These are phyloP conservation scores for Asobara japonica DNA, from an alignment of 1,140 invertebrate genomes.

Conservation along the genomic window DNA sequence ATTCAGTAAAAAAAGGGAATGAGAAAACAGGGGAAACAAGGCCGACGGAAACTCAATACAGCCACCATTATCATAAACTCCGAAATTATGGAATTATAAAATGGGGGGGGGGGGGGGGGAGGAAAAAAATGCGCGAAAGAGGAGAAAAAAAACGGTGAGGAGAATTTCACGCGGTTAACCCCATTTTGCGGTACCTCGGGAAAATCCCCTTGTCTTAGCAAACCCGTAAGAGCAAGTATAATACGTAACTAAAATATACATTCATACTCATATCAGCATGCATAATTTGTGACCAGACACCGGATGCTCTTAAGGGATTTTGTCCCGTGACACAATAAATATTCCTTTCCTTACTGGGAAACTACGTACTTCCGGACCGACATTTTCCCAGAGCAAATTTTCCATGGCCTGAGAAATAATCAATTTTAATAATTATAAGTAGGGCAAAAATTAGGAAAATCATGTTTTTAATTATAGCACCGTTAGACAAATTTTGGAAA, in stretches of 20 bases:
- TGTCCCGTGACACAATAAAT: constrained; percentile 35
- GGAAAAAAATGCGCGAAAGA: too few relatives aligned
- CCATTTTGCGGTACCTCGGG: background rate
- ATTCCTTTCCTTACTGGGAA: constrained; percentile 22
- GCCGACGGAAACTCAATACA: background rate
- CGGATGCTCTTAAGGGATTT: constrained; percentile 36
- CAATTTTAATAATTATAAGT: background rate
- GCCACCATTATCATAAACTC: background rate
- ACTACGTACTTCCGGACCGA: background rate
- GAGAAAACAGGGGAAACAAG: too few relatives aligned
- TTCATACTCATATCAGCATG: constrained; percentile 36
- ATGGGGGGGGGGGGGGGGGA: too few relatives aligned
- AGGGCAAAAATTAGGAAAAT: background rate
- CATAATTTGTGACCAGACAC: constrained; percentile 33
- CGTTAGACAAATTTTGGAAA: too few relatives aligned
- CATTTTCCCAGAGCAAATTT: background rate
- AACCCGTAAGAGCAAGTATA: background rate
- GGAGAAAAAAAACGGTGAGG: too few relatives aligned
- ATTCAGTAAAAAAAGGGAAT: background rate
- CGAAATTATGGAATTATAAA: background rate
- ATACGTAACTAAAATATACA: constrained; percentile 12
- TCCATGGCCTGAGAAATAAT: background rate
- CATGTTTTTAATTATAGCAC: background rate
- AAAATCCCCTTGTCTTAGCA: background rate
- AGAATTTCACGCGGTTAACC: background rate